Base-by-base conservation (phyloP, 2,113 vertebrate species). In the Trichechus manatus region DNA sequence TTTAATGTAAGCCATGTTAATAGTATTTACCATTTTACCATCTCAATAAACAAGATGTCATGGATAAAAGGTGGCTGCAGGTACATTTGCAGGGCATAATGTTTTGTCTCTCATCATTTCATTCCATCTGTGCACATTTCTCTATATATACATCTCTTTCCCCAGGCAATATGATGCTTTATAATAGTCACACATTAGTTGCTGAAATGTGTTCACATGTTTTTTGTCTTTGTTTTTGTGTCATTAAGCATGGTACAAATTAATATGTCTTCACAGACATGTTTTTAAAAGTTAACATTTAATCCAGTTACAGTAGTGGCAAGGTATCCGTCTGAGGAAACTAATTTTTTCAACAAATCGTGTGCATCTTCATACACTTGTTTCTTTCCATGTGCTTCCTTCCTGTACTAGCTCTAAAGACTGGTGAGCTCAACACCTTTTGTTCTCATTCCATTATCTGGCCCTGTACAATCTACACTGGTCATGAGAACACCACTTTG, bases 101-200 rank as follows among this genome's bases (percentile, higher is more conserved):
- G 95, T 88, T 97, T 93, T 84, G 83, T 75, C 95, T 95, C 29
- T 84, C 72, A 17, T 75, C n/a, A 89, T 80, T 84, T 87, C 47
- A 36, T 36, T 74, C 56, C 89, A 83, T 96, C 86, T 96, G 80
- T 74, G 78, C 25, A 44, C 53, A 74, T 78, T 59, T 82, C 47
- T 91, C 56, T 89, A 66, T 64, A 79, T 22, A 80, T 86, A 59
- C 17, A 50, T 59, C 56, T 93, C 70, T 91, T 82, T 15, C 68
- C 68, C 66, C 13, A 56, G n/a, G 74, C 27, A n/a, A 25, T 70
- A 70, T 64, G 63, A 87, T n/a, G 22, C 33, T 80, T 89, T 66
- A 94, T 86, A 88, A 95, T 97, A 95, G 87, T 95, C 70, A 95
- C 82, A 97, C 78, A 77, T 91, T 82, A 56, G 66, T 82, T 91